A percentile compares a stretch with the other conserved stretches of the same genome.
phyloP scores from a whole-genome alignment of 2,888 invertebrate genomes.

The Drosophila kokeensis region DNA sequence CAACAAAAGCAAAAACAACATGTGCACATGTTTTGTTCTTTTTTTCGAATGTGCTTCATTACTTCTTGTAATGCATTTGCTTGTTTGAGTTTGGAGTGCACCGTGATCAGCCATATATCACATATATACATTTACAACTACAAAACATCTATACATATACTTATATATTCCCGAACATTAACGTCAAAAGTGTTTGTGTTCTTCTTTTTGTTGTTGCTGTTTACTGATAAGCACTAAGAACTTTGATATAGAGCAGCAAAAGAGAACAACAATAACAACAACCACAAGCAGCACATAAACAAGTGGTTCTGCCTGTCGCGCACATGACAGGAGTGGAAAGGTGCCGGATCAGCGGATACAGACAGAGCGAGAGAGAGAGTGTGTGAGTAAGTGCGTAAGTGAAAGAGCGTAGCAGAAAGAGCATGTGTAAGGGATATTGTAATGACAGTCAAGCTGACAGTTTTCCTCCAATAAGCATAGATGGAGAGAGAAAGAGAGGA shows the following conservation, averaged over 20 bases:
- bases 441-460: slow-evolving; percentile 7
- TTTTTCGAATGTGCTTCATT: neutral
- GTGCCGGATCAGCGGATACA: slow-evolving; percentile 12
- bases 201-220: slow-evolving; percentile 10
- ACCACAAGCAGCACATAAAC: slow-evolving; percentile 16
- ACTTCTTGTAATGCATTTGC: slow-evolving; percentile 34
- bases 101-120: slow-evolving; percentile 17
- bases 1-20: slow-evolving; percentile 4
- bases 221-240: slow-evolving; percentile 59
- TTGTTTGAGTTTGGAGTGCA: slow-evolving; percentile 26
- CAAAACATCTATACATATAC: slow-evolving; percentile 4
- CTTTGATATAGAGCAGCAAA: slow-evolving; percentile 52
- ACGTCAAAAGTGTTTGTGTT: slow-evolving; percentile 19
- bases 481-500: neutral
- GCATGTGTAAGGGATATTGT: slow-evolving; percentile 10
- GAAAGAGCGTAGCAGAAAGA: neutral
- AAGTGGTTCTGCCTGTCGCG: slow-evolving; percentile 40
- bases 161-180: neutral
- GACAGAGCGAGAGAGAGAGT: neutral
- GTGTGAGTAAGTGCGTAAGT: neutral
- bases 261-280: slow-evolving; percentile 16
- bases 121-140: slow-evolving; percentile 1
- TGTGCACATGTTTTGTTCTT: slow-evolving; percentile 43
- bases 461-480: neutral
- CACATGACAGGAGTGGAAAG: slow-evolving; percentile 34